Evolutionary conservation across 2,888 invertebrate genomes (phyloP).

Genomic region (Pseudanteris insignis): DNA sequence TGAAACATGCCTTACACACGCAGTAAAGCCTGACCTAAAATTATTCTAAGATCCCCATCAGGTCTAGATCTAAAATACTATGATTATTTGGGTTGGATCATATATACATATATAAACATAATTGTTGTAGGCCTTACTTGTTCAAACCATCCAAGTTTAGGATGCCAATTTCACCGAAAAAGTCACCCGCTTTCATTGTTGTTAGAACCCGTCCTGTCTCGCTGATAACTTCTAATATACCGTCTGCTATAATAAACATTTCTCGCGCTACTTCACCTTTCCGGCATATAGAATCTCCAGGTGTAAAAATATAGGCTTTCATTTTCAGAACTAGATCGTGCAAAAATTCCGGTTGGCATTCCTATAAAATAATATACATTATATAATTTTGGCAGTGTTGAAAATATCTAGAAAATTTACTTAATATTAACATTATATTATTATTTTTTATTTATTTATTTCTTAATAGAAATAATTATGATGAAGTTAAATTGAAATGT

Average conservation of each 20-base stretch:
- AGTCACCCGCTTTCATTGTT: conserved; percentile 96
- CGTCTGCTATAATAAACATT: conserved; percentile 99
- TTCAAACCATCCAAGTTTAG: conserved; percentile 94
- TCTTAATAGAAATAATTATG: too few species aligned
- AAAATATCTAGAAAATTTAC: neutral
- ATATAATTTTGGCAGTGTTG: neutral
- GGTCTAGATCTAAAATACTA: too few species aligned
- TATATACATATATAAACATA: too few species aligned
- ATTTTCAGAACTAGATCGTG: conserved; percentile 97
- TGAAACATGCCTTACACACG: too few species aligned
- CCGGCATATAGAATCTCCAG: conserved; percentile 95
- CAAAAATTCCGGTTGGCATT: conserved; percentile 96
- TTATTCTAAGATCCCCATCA: too few species aligned
- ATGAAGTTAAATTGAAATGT: too few species aligned
- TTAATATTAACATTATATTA: neutral
- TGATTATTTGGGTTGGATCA: too few species aligned
- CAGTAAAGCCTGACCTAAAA: too few species aligned
- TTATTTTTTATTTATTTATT: neutral
- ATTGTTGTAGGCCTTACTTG: conserved; percentile 81
- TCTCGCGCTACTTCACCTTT: conserved; percentile 95
- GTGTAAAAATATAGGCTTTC: conserved; percentile 98
- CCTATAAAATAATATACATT: conserved; percentile 70
- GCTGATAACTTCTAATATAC: conserved; percentile 93
- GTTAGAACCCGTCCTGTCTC: conserved; percentile 92
- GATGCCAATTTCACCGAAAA: conserved; percentile 97